phyloP scores from a whole-genome alignment of 2,888 invertebrate species.

The Sphaerophoria rueppellii region DNA sequence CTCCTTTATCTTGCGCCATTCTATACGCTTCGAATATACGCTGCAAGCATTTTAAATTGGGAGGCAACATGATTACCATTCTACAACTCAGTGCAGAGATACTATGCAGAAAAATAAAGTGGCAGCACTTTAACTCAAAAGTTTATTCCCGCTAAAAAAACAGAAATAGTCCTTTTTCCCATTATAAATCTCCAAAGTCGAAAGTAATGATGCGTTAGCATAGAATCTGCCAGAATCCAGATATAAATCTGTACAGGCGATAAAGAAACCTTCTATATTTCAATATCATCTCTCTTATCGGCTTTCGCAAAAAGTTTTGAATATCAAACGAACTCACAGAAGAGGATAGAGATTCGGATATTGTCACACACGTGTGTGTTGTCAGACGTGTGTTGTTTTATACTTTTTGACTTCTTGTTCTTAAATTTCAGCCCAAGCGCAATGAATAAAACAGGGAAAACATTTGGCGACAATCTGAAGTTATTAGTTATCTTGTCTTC shows the following conservation, averaged over 20 bases:
- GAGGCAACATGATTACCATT: too few species aligned
- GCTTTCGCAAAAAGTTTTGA: conserved; percentile 8
- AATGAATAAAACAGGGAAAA: background rate
- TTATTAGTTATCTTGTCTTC: background rate
- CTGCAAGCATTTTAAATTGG: too few species aligned
- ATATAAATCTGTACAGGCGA: background rate
- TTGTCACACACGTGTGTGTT: background rate
- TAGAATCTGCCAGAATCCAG: background rate
- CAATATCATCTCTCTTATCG: background rate
- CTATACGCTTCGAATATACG: too few species aligned
- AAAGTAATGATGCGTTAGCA: conserved; percentile 15
- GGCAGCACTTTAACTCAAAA: background rate
- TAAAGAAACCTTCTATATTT: background rate
- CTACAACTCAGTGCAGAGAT: background rate
- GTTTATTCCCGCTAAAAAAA: background rate
- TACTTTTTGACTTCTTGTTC: background rate
- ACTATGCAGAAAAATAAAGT: background rate
- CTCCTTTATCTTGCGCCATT: too few species aligned
- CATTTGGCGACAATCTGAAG: background rate
- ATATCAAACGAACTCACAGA: background rate
- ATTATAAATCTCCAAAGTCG: conserved; percentile 22
- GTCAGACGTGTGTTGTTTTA: background rate
- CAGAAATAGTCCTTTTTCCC: conserved; percentile 12
- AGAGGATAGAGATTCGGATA: background rate
- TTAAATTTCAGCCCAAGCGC: background rate